Evolutionary conservation across 2,888 invertebrate species (phyloP).

Genomic region (Acleris emargana): DNA sequence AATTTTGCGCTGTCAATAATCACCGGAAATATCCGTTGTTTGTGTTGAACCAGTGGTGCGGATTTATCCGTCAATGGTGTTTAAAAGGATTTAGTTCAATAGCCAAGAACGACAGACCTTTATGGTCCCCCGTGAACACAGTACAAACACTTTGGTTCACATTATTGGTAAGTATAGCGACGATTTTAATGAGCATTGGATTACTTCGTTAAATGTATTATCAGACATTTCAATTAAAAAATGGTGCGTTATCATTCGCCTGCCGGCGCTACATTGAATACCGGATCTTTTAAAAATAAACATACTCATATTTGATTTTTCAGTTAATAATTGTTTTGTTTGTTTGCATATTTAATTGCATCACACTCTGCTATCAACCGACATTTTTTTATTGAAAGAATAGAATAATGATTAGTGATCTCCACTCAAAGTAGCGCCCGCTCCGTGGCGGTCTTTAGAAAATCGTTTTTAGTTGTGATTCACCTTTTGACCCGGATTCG

Average conservation of each 20-base stretch:
- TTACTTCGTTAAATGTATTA: conserved; percentile 23
- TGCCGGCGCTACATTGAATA: conserved; percentile 15
- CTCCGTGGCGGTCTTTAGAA: conserved; percentile 3
- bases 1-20: no score
- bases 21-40: no score
- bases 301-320: neutral
- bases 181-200: conserved; percentile 35
- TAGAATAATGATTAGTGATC: conserved; percentile 4
- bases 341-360: no score
- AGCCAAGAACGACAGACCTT: no score
- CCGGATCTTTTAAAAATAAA: neutral
- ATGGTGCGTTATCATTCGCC: conserved; percentile 19
- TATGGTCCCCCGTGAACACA: conserved; percentile 55
- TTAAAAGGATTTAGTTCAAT: no score
- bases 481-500: no score
- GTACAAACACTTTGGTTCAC: conserved; percentile 60
- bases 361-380: no score
- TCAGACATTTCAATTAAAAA: conserved; percentile 30
- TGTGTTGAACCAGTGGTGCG: no score
- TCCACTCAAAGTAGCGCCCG: conserved; percentile 17
- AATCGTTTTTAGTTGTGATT: no score
- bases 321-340: neutral
- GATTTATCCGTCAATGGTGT: no score
- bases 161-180: conserved; percentile 39
- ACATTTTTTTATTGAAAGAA: neutral